Evolutionary conservation across 2,797 vertebrate genomes (phyloP).

Genomic region (Enteromius viviparus): DNA sequence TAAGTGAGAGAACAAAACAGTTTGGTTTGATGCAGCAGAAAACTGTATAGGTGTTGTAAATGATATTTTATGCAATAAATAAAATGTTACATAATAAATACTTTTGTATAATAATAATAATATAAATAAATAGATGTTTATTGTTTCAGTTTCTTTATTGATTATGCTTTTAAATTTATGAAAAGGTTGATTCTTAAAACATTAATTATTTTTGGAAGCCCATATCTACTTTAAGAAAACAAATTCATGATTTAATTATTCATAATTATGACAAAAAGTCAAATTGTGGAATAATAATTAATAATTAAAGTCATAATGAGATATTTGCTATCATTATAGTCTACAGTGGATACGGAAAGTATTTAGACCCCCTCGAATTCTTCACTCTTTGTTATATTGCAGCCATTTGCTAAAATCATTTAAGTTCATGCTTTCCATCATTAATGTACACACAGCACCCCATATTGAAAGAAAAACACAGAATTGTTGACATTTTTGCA

Average conservation of each 20-base stretch:
- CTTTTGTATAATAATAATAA: too few relatives aligned
- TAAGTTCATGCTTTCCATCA: too few relatives aligned
- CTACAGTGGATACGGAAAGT: neutral
- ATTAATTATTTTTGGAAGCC: neutral
- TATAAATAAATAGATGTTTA: neutral
- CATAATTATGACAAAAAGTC: neutral
- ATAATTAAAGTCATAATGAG: neutral
- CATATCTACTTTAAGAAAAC: neutral
- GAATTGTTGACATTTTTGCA: too few relatives aligned
- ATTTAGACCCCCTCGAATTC: too few relatives aligned
- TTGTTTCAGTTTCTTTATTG: neutral
- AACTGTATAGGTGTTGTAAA: neutral
- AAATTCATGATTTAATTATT: neutral
- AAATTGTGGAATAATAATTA: neutral
- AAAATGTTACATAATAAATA: neutral
- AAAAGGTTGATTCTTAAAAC: too few relatives aligned
- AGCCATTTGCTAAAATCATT: too few relatives aligned
- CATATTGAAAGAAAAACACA: too few relatives aligned
- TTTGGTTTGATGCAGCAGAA: neutral
- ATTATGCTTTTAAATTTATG: neutral
- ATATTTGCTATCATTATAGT: neutral
- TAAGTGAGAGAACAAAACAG: slow-evolving; percentile 65
- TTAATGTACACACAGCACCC: too few relatives aligned
- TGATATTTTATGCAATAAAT: neutral
- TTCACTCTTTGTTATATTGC: too few relatives aligned